Evolutionary conservation across 2,888 invertebrate species (phyloP), one percentile per base, ranked within the genome.

Genomic region (Diabrotica balteata): DNA sequence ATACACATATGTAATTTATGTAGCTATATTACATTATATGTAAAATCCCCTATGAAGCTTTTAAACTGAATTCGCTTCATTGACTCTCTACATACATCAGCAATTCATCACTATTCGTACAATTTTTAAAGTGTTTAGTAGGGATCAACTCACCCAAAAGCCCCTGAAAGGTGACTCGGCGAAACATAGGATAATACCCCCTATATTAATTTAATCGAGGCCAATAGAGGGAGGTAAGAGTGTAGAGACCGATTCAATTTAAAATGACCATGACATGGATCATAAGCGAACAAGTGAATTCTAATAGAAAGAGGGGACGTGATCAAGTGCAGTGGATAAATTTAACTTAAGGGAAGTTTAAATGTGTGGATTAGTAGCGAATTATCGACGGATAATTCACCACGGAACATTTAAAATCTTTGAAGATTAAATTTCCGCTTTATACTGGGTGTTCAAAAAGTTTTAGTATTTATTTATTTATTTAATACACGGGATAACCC

Each of bases 271-370:
- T 76, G 76, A 76, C 73, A 77, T 72, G 76, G 73, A 76, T 76
- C 73, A 78, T 75, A 75, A 73, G 75, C 72, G 77, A 78, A 80
- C 80, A 79, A 80, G 79, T 80, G 79, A 75, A 76, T 71, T 79
- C 78, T 79, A 80, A 79, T 78, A 77, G 77, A 74, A 76, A 69
- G 76, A 78, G 75, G 73, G 72, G 62, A 47, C 54, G 43, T 32
- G 32, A 32, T 32, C 32, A 32, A 32, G 32, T 32, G 32, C 32
- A 32, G 32, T 32, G 32, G 32, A 32, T 32, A 32, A 32, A 32
- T 32, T 32, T 32, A 32, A 32, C 32, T 32, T 32, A 32, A 32
- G 32, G 32, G 32, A 32, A 32, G 32, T 32, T 9, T 55, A 52
- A 53, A 61, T 62, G 32, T 11, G 32, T 45, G 55, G 10, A 11